A percentile compares a stretch with the other conserved stretches of the same genome.
These are phyloP conservation scores for Psylliodes chrysocephalus DNA, from an alignment of 2,888 invertebrate species.

Conservation along the genomic window DNA sequence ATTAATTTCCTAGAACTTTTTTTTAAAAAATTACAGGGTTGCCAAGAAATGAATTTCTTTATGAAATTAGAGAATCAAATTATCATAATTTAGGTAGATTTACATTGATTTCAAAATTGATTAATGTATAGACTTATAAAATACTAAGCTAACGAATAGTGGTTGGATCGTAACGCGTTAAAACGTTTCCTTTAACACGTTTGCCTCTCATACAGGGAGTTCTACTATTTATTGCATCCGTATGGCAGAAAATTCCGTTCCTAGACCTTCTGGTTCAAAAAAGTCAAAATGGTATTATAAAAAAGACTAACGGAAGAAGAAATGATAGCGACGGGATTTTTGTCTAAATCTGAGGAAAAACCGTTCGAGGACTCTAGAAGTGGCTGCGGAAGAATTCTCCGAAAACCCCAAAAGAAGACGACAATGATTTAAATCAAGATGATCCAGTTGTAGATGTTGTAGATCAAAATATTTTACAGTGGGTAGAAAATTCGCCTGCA, in stretches of 20 bases:
- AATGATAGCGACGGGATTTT: not conserved
- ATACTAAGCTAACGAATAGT: too few species aligned
- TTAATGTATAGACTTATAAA: too few species aligned
- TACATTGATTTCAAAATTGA: too few species aligned
- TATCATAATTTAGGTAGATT: too few species aligned
- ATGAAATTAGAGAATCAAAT: too few species aligned
- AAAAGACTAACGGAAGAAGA: not conserved
- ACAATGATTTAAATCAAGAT: not conserved
- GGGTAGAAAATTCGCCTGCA: not conserved
- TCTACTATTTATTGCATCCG: not conserved
- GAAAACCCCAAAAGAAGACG: constrained; percentile 1
- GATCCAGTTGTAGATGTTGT: constrained; percentile 2
- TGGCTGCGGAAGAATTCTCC: constrained; percentile 3
- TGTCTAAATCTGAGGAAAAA: constrained; percentile 1
- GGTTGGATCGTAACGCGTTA: too few species aligned
- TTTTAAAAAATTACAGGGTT: too few species aligned
- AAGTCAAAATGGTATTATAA: not conserved
- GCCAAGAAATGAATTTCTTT: too few species aligned
- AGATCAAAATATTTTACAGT: not conserved
- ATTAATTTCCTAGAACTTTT: too few species aligned
- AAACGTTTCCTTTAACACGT: too few species aligned
- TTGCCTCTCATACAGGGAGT: too few species aligned
- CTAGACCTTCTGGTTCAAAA: constrained; percentile 1
- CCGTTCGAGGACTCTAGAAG: constrained; percentile 1
- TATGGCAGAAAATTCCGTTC: not conserved